Percentiles rank a stretch among this genome's conserved stretches.
Conservation (phyloP, 2,888 invertebrate genomes). For the Coelopa pilipes region DNA sequence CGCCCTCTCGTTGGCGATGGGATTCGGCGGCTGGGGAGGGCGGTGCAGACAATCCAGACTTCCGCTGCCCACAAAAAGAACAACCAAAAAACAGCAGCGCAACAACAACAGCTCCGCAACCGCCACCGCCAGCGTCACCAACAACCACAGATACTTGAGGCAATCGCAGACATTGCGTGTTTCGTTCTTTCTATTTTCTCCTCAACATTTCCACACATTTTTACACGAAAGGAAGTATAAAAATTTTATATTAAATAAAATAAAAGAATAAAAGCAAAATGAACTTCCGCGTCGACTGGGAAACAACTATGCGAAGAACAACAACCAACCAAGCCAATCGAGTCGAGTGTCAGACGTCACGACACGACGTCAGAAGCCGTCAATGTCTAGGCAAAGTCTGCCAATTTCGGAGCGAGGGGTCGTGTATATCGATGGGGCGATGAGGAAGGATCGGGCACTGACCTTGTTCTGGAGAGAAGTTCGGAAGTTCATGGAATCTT, state of each 20-base stretch:
- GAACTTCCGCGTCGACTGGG: not conserved
- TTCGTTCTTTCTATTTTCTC: not conserved
- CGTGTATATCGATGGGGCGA: too few relatives aligned
- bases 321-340: too few relatives aligned
- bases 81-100: too few relatives aligned
- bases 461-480: too few relatives aligned
- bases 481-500: too few relatives aligned
- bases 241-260: constrained; percentile 19
- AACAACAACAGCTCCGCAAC: too few relatives aligned
- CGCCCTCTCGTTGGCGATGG: not conserved
- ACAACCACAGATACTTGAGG: constrained; percentile 2
- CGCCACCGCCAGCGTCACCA: not conserved
- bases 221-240: not conserved
- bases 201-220: not conserved
- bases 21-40: not conserved
- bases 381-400: too few relatives aligned
- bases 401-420: too few relatives aligned
- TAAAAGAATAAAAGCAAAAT: constrained; percentile 1
- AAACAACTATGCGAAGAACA: too few relatives aligned
- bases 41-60: constrained; percentile 42
- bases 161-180: constrained; percentile 36
- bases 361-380: too few relatives aligned
- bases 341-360: too few relatives aligned
- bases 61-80: constrained; percentile 24
- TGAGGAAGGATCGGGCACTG: too few relatives aligned